A percentile compares a stretch with the other conserved stretches of the same genome.
Conservation (phyloP, 2,113 vertebrate genomes). For the Sterna hirundo region DNA sequence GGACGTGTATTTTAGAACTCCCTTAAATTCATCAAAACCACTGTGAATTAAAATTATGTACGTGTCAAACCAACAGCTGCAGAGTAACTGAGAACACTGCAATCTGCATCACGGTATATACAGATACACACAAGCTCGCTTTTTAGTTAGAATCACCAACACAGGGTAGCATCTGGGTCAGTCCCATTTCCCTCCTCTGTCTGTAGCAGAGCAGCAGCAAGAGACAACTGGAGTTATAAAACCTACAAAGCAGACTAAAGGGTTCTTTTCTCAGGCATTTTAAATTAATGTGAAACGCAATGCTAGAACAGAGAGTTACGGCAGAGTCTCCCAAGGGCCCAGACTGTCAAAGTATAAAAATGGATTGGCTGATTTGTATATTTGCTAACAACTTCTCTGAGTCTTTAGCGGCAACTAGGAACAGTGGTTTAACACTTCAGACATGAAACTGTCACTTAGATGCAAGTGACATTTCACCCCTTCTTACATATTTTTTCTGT, state of each 20-base stretch:
- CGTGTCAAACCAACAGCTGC: background rate
- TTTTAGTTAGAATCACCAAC: background rate
- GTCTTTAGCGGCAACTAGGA: background rate
- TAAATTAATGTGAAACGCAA: constrained; percentile 5
- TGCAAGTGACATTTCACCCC: background rate
- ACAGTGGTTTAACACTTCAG: constrained; percentile 16
- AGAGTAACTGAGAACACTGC: background rate
- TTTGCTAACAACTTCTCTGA: constrained; percentile 9
- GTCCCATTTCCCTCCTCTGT: background rate
- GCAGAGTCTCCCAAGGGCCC: background rate
- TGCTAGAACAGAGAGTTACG: background rate
- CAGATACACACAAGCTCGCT: background rate
- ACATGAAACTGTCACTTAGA: background rate
- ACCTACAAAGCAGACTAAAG: background rate
- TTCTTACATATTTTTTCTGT: background rate
- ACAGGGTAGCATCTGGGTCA: background rate
- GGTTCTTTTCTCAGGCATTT: background rate
- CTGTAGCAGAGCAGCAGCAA: background rate
- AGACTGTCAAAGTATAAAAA: constrained; percentile 21
- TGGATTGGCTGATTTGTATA: constrained; percentile 15
- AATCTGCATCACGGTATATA: accelerated
- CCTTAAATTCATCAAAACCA: background rate
- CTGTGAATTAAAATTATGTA: accelerated
- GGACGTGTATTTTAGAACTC: background rate
- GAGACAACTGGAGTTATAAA: background rate